Base-by-base conservation (phyloP, 2,113 vertebrate species). In the Lycaon pictus region DNA sequence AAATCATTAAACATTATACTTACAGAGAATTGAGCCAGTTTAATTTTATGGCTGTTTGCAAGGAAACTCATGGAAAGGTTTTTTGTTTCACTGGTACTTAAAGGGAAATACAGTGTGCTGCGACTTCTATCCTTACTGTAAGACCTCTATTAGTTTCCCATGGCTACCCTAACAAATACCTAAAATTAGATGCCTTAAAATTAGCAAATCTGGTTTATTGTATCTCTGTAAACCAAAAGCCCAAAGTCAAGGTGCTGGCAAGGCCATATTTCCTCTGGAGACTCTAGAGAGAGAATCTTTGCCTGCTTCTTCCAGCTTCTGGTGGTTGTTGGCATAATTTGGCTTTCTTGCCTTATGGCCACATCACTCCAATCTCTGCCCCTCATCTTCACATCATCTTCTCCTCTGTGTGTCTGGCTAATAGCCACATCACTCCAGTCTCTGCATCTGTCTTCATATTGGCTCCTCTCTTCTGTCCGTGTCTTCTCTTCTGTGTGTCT, bases 21-120 rank as follows among this genome's bases (percentile, higher is more conserved):
- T 29, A 6, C 93, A 91, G 65, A 98, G 48, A 98, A 88, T 55
- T 15, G 13, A 90, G 35, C 90, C 94, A n/a, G 2, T 92, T 88
- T 79, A 72, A 69, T 51, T 92, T 94, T 90, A 51, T 58, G 6
- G 2, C 62, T 96, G 25, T 93, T 94, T 43, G 79, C 62, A 90
- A 86, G 43, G 43, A 43, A 93, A 74, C 43, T 84, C 83, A 74
- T 37, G 35, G 35, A 27, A 82, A 83, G 35, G 43, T 35, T 43
- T 90, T 90, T 80, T n/a, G 43, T 62, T 91, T 90, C 84, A 67
- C 53, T 87, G 4, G 17, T 65, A 81, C n/a, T 53, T 95, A 48
- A 74, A 91, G 63, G 55, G 67, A 83, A 88, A 85, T 53, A 13
- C 0, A 76, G 3, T 62, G 15, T 5, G 0, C 43, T 84, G 60